Conservation (phyloP, 64 coral and sea anemone genomes). For the Pocillopora verrucosa region DNA sequence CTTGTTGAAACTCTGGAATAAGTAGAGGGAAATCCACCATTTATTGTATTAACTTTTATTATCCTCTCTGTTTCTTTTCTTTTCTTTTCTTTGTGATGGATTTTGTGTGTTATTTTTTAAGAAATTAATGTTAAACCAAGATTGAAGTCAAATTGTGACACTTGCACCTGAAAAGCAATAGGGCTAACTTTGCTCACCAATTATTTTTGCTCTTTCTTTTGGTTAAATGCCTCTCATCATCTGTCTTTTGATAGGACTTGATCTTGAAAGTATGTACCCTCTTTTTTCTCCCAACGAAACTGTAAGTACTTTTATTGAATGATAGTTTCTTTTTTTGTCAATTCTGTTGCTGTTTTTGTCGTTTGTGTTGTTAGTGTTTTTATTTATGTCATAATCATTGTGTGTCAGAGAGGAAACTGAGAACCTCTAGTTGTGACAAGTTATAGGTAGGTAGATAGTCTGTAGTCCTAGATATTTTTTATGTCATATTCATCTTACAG, state of each 20-base stretch:
- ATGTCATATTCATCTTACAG: too few relatives aligned
- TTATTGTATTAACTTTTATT: too few relatives aligned
- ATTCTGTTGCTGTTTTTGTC: not conserved
- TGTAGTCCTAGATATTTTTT: too few relatives aligned
- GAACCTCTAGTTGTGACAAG: not conserved
- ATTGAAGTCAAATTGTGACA: too few relatives aligned
- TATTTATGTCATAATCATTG: not conserved
- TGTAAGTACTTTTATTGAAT: not conserved
- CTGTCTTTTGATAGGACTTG: not conserved
- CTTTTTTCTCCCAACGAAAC: conserved; percentile 11
- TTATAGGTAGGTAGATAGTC: not conserved
- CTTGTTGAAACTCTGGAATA: too few relatives aligned
- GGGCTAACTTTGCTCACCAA: not conserved
- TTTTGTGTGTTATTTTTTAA: too few relatives aligned
- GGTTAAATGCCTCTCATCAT: not conserved
- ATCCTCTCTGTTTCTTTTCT: too few relatives aligned
- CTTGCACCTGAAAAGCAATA: too few relatives aligned
- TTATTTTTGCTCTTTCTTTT: not conserved
- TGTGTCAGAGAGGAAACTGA: not conserved
- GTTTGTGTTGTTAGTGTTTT: not conserved
- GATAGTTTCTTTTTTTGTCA: not conserved
- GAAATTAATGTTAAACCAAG: too few relatives aligned
- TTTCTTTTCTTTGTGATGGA: too few relatives aligned
- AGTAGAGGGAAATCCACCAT: too few relatives aligned
- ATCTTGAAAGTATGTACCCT: conserved; percentile 13